A percentile compares a stretch with the other conserved stretches of the same genome.
Evolutionary conservation across 2,113 vertebrate species (phyloP).

Genomic region (Phocoena sinus): DNA sequence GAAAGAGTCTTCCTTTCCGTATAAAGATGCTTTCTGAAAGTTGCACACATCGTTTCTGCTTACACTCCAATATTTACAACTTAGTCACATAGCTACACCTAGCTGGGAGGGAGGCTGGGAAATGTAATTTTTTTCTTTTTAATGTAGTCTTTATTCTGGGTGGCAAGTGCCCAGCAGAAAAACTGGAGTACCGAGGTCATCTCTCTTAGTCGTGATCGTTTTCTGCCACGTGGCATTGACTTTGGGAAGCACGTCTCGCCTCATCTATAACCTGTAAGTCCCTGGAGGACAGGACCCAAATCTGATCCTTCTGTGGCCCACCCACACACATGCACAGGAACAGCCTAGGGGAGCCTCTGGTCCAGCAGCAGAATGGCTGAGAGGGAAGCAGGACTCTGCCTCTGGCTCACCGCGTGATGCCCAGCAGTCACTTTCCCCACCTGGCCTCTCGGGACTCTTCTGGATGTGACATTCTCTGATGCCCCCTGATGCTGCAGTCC

Average conservation of each 20-base stretch:
- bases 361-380: background rate
- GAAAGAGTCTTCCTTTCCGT: background rate
- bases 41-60: background rate
- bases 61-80: background rate
- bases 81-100: background rate
- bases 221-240: background rate
- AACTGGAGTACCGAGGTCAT: background rate
- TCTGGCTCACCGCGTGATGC: fast-evolving
- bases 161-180: background rate
- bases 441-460: background rate
- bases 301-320: background rate
- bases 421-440: background rate
- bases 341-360: background rate
- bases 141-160: background rate
- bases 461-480: background rate
- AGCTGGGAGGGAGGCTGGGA: background rate
- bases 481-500: background rate
- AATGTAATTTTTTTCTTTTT: background rate
- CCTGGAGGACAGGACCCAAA: background rate
- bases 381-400: background rate
- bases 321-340: fast-evolving
- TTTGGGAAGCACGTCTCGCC: background rate
- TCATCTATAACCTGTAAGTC: background rate
- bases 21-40: background rate
- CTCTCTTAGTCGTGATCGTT: background rate